phyloP scores from a whole-genome alignment of 2,113 vertebrate genomes.

The Leptocoma aspasia region DNA sequence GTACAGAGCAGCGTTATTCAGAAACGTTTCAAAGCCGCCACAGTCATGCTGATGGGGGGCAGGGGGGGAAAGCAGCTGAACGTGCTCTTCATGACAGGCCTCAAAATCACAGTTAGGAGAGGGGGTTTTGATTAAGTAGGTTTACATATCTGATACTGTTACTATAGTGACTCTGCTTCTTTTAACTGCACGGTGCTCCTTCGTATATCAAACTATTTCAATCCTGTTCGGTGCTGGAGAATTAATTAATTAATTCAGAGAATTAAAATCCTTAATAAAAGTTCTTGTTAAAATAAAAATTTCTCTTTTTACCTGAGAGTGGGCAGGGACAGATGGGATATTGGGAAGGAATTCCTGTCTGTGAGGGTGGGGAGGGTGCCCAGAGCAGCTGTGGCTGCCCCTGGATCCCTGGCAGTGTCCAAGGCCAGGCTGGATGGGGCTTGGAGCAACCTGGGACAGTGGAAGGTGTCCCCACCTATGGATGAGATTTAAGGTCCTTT shows the following conservation, averaged over 20 bases:
- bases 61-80: background rate
- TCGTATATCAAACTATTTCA: background rate
- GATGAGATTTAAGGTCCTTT: background rate
- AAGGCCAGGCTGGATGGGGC: background rate
- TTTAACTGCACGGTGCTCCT: background rate
- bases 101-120: background rate
- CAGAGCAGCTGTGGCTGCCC: background rate
- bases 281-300: too few species aligned
- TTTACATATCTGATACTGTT: background rate
- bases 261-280: background rate
- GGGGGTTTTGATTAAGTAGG: background rate
- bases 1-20: background rate
- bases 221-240: rapidly evolving
- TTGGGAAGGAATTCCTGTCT: background rate
- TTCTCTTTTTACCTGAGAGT: background rate
- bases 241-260: too few species aligned
- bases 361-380: background rate
- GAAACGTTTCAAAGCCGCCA: rapidly evolving
- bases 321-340: rapidly evolving
- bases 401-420: background rate
- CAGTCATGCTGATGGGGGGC: rapidly evolving
- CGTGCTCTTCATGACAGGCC: background rate
- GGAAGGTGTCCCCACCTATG: background rate
- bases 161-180: background rate
- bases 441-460: rapidly evolving